Evolutionary conservation across 2,113 vertebrate species (phyloP).

Genomic region (Ciconia maguari): DNA sequence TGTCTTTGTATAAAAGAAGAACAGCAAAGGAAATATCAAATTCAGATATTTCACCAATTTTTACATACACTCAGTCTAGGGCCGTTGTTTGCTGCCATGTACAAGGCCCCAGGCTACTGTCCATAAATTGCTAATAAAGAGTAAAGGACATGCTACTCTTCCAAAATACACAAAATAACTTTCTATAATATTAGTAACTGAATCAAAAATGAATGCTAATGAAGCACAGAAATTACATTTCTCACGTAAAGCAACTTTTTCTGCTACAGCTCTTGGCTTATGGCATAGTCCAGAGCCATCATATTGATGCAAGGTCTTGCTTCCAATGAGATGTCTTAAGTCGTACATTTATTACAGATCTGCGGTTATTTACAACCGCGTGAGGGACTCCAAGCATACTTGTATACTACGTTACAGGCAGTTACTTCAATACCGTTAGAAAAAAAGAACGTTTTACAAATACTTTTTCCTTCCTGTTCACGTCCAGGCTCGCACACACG

Average conservation of each 20-base stretch:
- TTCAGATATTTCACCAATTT: neutral
- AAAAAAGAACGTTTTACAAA: neutral
- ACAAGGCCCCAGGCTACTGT: neutral
- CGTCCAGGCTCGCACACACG: neutral
- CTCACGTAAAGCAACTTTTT: neutral
- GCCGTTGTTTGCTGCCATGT: neutral
- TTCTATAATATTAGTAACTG: neutral
- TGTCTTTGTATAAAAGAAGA: neutral
- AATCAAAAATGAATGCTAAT: neutral
- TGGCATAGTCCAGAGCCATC: neutral
- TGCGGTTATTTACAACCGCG: fast-evolving
- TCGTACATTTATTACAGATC: neutral
- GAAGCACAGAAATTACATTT: neutral
- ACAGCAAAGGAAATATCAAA: neutral
- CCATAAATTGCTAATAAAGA: neutral
- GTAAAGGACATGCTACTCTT: neutral
- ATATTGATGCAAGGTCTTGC: fast-evolving
- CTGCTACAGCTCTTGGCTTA: neutral
- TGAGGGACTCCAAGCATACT: no score
- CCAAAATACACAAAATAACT: neutral
- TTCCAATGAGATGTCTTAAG: neutral
- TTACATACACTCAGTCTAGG: neutral
- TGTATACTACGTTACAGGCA: fast-evolving
- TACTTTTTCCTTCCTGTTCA: neutral
- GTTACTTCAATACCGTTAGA: fast-evolving